These are phyloP conservation scores for Monoplex corrugatus DNA, from an alignment of 2,888 invertebrate genomes.

Conservation along the genomic window DNA sequence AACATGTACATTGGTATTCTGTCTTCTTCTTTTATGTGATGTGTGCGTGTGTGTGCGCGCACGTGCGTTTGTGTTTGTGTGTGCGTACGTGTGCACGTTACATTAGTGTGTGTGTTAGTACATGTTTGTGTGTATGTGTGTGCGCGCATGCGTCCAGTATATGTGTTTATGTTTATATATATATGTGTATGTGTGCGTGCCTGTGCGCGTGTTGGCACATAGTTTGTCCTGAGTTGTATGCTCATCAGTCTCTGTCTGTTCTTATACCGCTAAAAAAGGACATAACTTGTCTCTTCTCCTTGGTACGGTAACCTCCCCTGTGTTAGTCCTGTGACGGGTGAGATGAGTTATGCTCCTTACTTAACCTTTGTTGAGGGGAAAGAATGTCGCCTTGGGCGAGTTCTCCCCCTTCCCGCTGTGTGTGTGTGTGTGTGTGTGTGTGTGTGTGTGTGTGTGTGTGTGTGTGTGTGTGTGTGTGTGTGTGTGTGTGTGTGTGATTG, in stretches of 20 bases:
- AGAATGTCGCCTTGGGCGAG: neutral
- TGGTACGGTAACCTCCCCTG: slow-evolving; percentile 3
- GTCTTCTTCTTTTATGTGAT: too few relatives aligned
- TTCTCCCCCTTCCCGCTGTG: neutral
- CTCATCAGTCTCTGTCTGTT: slow-evolving; percentile 2
- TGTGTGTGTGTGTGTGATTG: neutral
- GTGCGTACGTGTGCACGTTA: neutral
- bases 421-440: neutral
- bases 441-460: too few relatives aligned
- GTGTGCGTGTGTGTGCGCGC: neutral
- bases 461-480: neutral
- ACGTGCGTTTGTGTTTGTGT: slow-evolving; percentile 5
- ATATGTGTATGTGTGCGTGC: neutral
- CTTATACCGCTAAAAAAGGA: neutral
- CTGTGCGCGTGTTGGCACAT: neutral
- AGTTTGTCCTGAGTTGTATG: neutral
- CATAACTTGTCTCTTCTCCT: neutral
- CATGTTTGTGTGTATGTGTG: slow-evolving; percentile 26
- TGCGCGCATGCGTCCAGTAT: slow-evolving; percentile 26
- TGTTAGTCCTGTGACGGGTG: neutral
- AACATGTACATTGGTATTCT: too few relatives aligned
- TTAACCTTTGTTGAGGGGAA: neutral
- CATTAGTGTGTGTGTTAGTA: slow-evolving; percentile 4
- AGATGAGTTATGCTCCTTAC: neutral
- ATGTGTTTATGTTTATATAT: neutral